These are phyloP conservation scores for Naja naja DNA, from an alignment of 2,113 vertebrate genomes.

Conservation along the genomic window DNA sequence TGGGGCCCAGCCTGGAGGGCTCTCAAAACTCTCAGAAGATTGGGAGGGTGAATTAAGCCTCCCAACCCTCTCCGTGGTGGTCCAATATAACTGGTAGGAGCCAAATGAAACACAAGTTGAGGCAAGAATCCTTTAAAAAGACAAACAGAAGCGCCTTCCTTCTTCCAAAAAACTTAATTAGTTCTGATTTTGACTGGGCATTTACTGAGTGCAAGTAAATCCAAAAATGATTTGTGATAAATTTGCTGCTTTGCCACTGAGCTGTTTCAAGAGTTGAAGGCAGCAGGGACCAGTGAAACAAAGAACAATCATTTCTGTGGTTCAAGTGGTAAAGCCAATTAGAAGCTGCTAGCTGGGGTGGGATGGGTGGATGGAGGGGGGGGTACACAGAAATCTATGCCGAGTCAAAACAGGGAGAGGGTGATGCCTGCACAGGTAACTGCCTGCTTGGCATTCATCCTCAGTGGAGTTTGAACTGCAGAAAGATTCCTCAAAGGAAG, in stretches of 20 bases:
- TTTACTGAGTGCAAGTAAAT: background rate
- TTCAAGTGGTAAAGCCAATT: background rate
- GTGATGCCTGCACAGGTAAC: background rate
- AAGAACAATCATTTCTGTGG: background rate
- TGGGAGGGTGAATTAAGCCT: background rate
- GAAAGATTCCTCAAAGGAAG: accelerated
- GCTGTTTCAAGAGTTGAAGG: background rate
- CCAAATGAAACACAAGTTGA: background rate
- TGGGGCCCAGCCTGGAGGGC: background rate
- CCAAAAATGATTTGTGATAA: too few species aligned
- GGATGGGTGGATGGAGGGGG: background rate
- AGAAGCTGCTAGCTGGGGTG: background rate
- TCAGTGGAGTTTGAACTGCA: accelerated
- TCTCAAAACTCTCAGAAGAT: background rate
- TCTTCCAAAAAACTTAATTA: background rate
- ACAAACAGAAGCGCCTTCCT: background rate
- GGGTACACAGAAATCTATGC: background rate
- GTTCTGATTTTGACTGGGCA: background rate
- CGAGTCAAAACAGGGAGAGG: accelerated
- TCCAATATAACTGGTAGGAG: background rate
- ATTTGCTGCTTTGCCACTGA: background rate
- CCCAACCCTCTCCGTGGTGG: background rate
- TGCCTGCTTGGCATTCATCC: background rate
- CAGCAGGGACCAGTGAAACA: background rate
- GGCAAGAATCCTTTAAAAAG: background rate